These are phyloP conservation scores for Halictus ligatus DNA, from an alignment of 2,888 invertebrate genomes.

Conservation along the genomic window DNA sequence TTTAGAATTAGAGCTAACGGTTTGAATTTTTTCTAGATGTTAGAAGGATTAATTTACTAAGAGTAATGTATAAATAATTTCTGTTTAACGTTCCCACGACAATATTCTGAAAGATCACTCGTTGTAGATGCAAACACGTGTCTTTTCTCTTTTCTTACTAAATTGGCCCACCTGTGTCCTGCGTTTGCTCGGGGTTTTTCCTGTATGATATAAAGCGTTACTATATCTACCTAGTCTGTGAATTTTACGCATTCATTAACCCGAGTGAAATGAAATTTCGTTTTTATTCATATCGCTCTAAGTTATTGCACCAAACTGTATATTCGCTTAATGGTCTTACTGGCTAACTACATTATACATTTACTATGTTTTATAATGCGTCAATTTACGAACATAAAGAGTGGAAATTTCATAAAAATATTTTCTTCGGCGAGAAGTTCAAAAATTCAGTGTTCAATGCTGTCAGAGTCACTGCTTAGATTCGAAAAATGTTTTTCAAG, in stretches of 20 bases:
- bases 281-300: not conserved
- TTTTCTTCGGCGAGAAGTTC: too few relatives aligned
- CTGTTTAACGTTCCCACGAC: not conserved
- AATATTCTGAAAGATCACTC: not conserved
- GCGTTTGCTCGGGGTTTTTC: not conserved
- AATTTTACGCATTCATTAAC: conserved; percentile 7
- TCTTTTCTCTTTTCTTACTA: not conserved
- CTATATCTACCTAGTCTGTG: not conserved
- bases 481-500: not conserved
- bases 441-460: not conserved
- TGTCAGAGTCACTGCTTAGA: not conserved
- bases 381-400: not conserved
- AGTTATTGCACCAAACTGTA: not conserved
- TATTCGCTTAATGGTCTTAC: not conserved
- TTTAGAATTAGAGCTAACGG: too few relatives aligned
- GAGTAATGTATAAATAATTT: not conserved
- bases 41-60: too few relatives aligned
- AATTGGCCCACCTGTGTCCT: not conserved
- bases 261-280: not conserved
- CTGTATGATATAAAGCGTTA: not conserved
- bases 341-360: not conserved
- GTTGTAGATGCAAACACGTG: not conserved
- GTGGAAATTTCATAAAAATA: too few relatives aligned
- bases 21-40: too few relatives aligned
- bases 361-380: not conserved